phyloP scores from a whole-genome alignment of 2,888 invertebrate species.

The Agrilus cyanescens region DNA sequence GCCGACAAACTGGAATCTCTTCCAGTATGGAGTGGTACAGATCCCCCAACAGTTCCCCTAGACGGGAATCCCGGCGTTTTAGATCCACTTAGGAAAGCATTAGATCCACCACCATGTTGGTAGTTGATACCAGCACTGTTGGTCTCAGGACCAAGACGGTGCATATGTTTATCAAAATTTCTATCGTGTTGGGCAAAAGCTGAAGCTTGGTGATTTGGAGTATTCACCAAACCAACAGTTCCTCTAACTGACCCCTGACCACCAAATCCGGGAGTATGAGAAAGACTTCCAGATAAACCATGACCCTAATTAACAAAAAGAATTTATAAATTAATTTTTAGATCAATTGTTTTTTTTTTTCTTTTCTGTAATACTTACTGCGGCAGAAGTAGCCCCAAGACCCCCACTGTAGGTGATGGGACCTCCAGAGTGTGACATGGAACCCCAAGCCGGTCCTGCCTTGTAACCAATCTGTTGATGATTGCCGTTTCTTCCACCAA shows the following conservation, averaged over 20 bases:
- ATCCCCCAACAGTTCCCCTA: background rate
- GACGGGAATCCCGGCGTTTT: background rate
- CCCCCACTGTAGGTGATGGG: background rate
- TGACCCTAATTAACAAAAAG: background rate
- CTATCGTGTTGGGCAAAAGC: conserved; percentile 7
- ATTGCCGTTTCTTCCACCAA: background rate
- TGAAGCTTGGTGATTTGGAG: conserved; percentile 1
- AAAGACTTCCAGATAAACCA: conserved; percentile 1
- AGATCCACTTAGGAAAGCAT: background rate
- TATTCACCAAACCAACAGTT: conserved; percentile 3
- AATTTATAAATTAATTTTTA: too few species aligned
- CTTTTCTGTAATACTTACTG: too few species aligned
- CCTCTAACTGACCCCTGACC: conserved; percentile 5
- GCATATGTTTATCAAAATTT: conserved; percentile 6
- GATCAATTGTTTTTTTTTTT: too few species aligned
- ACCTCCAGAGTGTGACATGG: background rate
- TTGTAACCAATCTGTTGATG: background rate
- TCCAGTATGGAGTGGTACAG: background rate
- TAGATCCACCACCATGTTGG: background rate
- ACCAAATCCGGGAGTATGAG: conserved; percentile 6
- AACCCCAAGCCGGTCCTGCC: conserved; percentile 2
- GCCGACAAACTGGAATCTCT: conserved; percentile 1
- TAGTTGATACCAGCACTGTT: conserved; percentile 6
- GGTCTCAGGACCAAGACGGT: conserved; percentile 5
- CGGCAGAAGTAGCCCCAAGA: background rate